A percentile compares a stretch with the other conserved stretches of the same genome.
Conservation (phyloP, 2,888 invertebrate species). For the Drosophila tripunctata region DNA sequence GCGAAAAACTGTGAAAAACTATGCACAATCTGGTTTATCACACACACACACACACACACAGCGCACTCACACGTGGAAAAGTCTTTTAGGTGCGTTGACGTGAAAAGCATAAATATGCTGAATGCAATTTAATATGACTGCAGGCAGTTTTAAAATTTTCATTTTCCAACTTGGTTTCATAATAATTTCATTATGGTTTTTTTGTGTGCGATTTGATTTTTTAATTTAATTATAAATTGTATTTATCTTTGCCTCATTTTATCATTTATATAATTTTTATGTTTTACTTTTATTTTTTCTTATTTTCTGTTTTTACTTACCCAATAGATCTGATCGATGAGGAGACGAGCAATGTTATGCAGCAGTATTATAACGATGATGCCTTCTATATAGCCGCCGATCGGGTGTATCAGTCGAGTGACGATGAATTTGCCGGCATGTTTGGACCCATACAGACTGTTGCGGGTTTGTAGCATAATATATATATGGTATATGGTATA, state of each 20-base stretch:
- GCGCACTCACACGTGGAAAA: neutral
- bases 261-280: slow-evolving; percentile 9
- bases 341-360: slow-evolving; percentile 81
- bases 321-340: slow-evolving; percentile 80
- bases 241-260: neutral
- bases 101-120: slow-evolving; percentile 1
- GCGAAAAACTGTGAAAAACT: slow-evolving; percentile 19
- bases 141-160: too few species aligned
- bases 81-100: slow-evolving; percentile 5
- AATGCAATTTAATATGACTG: too few species aligned
- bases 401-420: slow-evolving; percentile 83
- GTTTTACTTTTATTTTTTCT: slow-evolving; percentile 16
- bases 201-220: too few species aligned
- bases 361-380: slow-evolving; percentile 84
- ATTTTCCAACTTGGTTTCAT: too few species aligned
- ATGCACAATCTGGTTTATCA: slow-evolving; percentile 25
- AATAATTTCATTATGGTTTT: too few species aligned
- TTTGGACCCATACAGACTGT: slow-evolving; percentile 83
- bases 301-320: slow-evolving; percentile 25
- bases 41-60: slow-evolving; percentile 5
- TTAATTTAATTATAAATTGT: neutral
- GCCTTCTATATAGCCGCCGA: slow-evolving; percentile 83
- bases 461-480: slow-evolving; percentile 79
- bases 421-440: slow-evolving; percentile 84
- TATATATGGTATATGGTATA: neutral